Conservation (phyloP, 1,140 invertebrate species). For the Pseudachorutes palmiensis region DNA sequence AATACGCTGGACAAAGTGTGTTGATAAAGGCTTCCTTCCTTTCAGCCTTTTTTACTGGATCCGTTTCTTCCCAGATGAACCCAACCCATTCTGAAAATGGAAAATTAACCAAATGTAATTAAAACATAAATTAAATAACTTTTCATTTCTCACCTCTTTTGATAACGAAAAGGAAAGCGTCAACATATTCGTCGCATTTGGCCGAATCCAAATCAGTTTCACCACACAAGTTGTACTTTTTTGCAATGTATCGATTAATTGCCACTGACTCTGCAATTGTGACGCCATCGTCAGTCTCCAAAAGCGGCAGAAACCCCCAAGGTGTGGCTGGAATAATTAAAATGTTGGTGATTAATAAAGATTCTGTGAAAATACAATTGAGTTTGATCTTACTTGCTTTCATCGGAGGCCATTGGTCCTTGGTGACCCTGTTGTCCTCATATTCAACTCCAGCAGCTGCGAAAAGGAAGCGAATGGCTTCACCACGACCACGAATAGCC, state of each 20-base stretch:
- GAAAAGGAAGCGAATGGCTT: too few species aligned
- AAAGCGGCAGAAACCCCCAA: constrained; percentile 18
- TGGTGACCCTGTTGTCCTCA: too few species aligned
- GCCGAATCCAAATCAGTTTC: constrained; percentile 21
- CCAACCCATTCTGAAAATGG: not conserved
- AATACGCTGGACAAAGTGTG: not conserved
- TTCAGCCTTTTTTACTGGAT: constrained; percentile 10
- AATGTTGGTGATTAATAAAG: too few species aligned
- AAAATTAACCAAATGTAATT: not conserved
- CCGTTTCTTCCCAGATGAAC: not conserved
- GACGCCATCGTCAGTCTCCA: constrained; percentile 9
- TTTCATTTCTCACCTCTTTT: not conserved
- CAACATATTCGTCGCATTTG: constrained; percentile 25
- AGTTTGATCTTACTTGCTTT: too few species aligned
- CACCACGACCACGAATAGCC: too few species aligned
- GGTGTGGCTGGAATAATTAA: too few species aligned
- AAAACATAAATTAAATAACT: not conserved
- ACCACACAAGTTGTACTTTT: constrained; percentile 27
- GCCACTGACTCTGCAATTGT: constrained; percentile 19
- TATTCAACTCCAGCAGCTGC: too few species aligned
- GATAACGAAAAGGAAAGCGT: constrained; percentile 10
- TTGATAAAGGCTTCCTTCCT: not conserved
- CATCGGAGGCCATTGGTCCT: too few species aligned
- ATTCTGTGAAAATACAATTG: too few species aligned
- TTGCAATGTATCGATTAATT: constrained; percentile 29